Evolutionary conservation across 2,113 vertebrate species (phyloP).

Genomic region (Porphyrio hochstetteri): DNA sequence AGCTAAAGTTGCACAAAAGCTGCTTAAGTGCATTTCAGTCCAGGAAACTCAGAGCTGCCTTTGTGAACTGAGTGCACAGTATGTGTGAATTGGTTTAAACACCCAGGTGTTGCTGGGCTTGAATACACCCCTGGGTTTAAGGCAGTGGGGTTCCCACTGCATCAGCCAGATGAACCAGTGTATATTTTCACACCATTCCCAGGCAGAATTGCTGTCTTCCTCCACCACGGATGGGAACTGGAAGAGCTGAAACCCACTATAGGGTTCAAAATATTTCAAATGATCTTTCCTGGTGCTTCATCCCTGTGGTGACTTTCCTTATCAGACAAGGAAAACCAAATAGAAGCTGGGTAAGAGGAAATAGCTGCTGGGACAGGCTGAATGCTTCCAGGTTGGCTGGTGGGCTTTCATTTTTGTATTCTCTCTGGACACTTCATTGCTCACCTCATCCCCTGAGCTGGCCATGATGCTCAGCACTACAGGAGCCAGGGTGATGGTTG

Average conservation of each 20-base stretch:
- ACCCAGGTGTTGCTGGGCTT: background rate
- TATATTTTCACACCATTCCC: background rate
- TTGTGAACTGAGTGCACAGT: accelerated
- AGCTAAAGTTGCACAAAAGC: background rate
- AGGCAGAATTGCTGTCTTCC: background rate
- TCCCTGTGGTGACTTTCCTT: background rate
- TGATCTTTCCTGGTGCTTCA: background rate
- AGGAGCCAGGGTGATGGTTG: accelerated
- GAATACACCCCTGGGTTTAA: accelerated
- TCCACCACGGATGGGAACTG: background rate
- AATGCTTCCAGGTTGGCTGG: background rate
- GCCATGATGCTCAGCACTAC: accelerated
- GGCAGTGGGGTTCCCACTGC: background rate
- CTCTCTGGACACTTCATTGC: background rate
- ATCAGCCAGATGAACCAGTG: background rate
- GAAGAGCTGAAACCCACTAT: background rate
- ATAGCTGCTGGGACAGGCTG: background rate
- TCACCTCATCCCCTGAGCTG: background rate
- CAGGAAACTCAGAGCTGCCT: background rate
- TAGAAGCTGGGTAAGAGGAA: background rate
- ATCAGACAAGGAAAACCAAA: background rate
- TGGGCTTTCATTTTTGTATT: background rate
- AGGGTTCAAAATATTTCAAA: background rate
- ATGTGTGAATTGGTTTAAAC: background rate
- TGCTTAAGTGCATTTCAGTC: background rate